Evolutionary conservation across 2,888 invertebrate species (phyloP), one percentile per base, ranked within the genome.

Genomic region (Xylota segnis): DNA sequence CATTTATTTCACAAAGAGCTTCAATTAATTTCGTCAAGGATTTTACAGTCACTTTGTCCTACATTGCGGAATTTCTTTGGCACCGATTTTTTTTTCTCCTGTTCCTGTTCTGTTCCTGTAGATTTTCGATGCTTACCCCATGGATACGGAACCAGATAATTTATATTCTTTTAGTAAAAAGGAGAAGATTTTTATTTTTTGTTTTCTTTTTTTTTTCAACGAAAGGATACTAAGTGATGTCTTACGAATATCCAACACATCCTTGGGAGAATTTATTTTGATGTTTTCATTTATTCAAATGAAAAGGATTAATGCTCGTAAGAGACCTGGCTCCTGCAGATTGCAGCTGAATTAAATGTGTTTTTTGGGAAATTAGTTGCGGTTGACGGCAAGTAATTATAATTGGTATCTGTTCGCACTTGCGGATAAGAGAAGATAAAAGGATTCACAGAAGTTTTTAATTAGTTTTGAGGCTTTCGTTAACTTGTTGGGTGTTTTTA

Each of bases 1-100:
- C 88, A 88, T 88, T 88, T 88, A 87, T 88, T 88, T 88, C 77
- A 87, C 83, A 87, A 88, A 87, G 88, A 87, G 88, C 83, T 78
- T 86, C 88, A 88, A 88, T 88, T 88, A 88, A 88, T 88, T 88
- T 87, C 87, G 63, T 77, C 68, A 77, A 86, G 86, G 86, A 86
- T 82, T 82, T 79, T 81, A 71, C 75, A 79, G 50, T 84, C 65
- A 52, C 70, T 71, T 40, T 79, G 79, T 84, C 58, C 75, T 71
- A 79, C 40, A 65, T 81, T 71, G 71, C 45, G 29, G 52, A 71
- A 43, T 47, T 71, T 76, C 75, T 34, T 79, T 84, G 68, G 63
- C 65, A 77, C 54, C 47, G 12, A 32, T 14, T 27, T 74, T 79
- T 75, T 71, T 65, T 52, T 14, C 0, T 14, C 12, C 12, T 37